Percentiles rank a stretch among this genome's conserved stretches.
phyloP scores from a whole-genome alignment of 2,113 vertebrate genomes.

The Oncorhynchus clarkii region DNA sequence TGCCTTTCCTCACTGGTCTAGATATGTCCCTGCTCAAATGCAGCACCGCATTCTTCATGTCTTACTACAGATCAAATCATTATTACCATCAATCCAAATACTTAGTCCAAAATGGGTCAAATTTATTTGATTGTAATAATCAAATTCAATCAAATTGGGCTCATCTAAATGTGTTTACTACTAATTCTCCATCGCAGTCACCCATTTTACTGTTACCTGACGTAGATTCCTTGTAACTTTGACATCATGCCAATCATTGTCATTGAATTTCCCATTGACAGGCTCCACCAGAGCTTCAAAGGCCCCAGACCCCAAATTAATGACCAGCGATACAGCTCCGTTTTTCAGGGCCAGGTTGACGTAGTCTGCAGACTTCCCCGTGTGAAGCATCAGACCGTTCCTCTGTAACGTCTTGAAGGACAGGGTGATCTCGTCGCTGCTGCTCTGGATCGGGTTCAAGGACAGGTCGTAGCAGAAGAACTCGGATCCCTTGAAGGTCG shows the following conservation, averaged over 20 bases:
- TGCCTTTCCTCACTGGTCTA: constrained; percentile 66
- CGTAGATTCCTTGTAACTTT: constrained; percentile 99
- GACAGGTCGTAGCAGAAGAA: constrained; percentile 99
- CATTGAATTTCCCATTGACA: constrained; percentile 99
- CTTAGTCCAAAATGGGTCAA: constrained; percentile 47
- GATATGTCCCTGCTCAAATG: constrained; percentile 86
- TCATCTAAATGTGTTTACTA: background rate
- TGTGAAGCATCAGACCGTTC: constrained; percentile 99
- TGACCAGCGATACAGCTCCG: constrained; percentile 98
- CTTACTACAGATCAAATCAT: constrained; percentile 11
- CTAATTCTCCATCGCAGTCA: constrained; percentile 65
- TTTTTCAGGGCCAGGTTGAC: constrained; percentile 99
- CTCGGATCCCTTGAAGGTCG: constrained; percentile 97
- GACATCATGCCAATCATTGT: constrained; percentile 99
- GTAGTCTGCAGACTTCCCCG: constrained; percentile 98
- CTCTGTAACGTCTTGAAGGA: constrained; percentile 98
- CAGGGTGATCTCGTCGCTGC: constrained; percentile 98
- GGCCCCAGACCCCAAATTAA: constrained; percentile 99
- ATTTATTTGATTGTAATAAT: constrained; percentile 34
- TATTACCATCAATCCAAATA: constrained; percentile 36
- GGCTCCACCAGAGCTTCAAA: constrained; percentile 99
- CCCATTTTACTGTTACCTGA: constrained; percentile 99
- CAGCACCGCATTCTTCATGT: constrained; percentile 74
- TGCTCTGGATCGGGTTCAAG: constrained; percentile 98
- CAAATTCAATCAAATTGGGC: constrained; percentile 28